Conservation (phyloP, 2,888 invertebrate genomes). For the Allophyes oxyacanthae region DNA sequence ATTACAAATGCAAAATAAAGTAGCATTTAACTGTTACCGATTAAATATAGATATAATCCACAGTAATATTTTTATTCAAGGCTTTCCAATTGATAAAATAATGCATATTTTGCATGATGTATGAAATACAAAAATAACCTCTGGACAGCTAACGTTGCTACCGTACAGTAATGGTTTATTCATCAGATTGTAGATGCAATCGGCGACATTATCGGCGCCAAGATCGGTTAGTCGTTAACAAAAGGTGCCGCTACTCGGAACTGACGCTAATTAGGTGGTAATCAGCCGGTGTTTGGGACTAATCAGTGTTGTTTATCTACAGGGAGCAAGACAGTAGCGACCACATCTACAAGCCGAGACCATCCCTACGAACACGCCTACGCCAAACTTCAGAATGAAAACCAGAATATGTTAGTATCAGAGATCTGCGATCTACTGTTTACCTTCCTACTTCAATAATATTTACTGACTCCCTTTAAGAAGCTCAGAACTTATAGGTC, state of each 20-base stretch:
- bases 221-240: slow-evolving; percentile 37
- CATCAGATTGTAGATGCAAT: slow-evolving; percentile 52
- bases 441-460: neutral
- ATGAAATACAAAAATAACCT: slow-evolving; percentile 20
- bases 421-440: neutral
- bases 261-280: slow-evolving; percentile 44
- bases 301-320: slow-evolving; percentile 49
- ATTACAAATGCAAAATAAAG: no score
- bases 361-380: slow-evolving; percentile 94
- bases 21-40: no score
- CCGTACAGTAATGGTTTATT: slow-evolving; percentile 45
- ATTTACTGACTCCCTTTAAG: neutral
- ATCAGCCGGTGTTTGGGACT: slow-evolving; percentile 41
- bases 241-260: slow-evolving; percentile 65
- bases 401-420: slow-evolving; percentile 76
- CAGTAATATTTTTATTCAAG: no score
- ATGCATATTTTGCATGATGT: slow-evolving; percentile 21
- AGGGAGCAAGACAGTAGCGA: slow-evolving; percentile 76
- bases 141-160: slow-evolving; percentile 32
- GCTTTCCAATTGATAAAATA: slow-evolving; percentile 24
- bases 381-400: slow-evolving; percentile 91
- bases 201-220: slow-evolving; percentile 38
- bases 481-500: no score
- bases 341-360: slow-evolving; percentile 83
- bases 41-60: no score